Percentiles rank a stretch among this genome's conserved stretches.
phyloP scores from a whole-genome alignment of 2,113 vertebrate species.

The Circaetus cinerascens region DNA sequence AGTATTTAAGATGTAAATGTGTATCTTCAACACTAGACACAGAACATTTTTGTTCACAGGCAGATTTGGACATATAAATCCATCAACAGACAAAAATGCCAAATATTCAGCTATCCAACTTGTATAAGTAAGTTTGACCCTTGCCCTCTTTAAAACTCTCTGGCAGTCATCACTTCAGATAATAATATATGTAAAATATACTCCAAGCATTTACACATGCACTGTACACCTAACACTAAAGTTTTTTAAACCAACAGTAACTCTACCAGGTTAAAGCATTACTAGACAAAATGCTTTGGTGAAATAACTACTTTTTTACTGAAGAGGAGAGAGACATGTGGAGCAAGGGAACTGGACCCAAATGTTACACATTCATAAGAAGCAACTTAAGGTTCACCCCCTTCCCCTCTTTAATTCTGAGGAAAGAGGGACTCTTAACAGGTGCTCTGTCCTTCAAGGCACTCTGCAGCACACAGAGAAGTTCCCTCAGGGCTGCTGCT shows the following conservation, averaged over 20 bases:
- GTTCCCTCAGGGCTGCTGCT: background rate
- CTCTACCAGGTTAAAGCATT: background rate
- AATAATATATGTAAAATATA: background rate
- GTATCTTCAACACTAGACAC: background rate
- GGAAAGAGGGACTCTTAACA: background rate
- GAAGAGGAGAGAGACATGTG: background rate
- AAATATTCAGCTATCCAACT: background rate
- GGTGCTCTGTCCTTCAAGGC: background rate
- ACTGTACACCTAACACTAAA: background rate
- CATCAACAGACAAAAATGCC: background rate
- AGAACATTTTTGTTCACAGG: background rate
- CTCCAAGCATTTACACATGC: background rate
- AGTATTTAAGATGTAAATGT: background rate
- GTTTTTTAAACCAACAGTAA: background rate
- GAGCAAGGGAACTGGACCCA: background rate
- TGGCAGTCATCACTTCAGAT: background rate
- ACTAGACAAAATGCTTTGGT: background rate
- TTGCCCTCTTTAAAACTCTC: background rate
- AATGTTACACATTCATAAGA: background rate
- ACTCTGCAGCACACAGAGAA: background rate
- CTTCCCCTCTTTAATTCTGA: background rate
- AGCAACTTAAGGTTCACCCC: background rate
- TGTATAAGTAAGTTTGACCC: background rate
- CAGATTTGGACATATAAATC: background rate
- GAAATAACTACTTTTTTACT: background rate